Evolutionary conservation across 2,113 vertebrate genomes (phyloP).

Genomic region (Telmatochromis sp.): DNA sequence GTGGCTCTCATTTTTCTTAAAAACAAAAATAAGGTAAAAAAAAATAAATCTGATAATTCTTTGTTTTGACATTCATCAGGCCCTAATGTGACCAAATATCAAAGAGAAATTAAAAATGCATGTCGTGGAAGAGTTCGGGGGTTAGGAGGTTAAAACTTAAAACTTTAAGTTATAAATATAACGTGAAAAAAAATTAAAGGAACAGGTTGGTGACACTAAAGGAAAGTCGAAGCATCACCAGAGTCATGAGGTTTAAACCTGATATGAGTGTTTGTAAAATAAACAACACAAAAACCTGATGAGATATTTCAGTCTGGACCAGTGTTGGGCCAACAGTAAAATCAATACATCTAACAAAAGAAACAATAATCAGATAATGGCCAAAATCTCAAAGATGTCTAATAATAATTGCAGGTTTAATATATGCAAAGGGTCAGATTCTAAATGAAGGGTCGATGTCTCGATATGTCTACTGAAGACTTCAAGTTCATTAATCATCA

Average conservation of each 20-base stretch:
- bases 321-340: background rate
- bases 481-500: conserved; percentile 21
- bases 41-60: background rate
- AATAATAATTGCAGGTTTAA: background rate
- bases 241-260: background rate
- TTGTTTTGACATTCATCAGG: background rate
- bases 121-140: background rate
- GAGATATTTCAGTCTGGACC: background rate
- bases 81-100: background rate
- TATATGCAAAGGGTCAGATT: background rate
- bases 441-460: background rate
- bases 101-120: background rate
- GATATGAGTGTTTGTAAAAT: background rate
- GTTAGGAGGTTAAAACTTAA: background rate
- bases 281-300: background rate
- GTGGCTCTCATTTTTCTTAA: background rate
- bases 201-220: background rate
- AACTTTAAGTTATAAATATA: background rate
- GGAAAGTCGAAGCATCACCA: background rate
- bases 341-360: background rate
- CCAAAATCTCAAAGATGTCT: background rate
- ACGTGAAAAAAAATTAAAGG: background rate
- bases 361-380: background rate
- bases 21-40: background rate
- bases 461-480: background rate